A percentile compares a stretch with the other conserved stretches of the same genome.
These are phyloP conservation scores for Scomber colias DNA, from an alignment of 2,113 vertebrate species.

Conservation along the genomic window DNA sequence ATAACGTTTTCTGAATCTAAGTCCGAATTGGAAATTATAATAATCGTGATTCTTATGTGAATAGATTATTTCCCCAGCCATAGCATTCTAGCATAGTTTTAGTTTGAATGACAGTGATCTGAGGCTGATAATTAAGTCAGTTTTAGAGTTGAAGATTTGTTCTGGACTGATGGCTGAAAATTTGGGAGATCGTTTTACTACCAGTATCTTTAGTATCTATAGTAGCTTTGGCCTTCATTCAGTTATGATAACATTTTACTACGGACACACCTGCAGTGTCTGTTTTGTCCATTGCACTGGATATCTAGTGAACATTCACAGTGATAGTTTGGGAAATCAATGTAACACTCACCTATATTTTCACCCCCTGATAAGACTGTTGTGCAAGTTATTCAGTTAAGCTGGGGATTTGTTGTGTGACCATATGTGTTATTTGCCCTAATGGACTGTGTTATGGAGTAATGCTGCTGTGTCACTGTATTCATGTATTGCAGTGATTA, in stretches of 20 bases:
- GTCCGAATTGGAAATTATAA: too few relatives aligned
- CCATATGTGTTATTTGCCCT: constrained; percentile 6
- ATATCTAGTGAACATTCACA: not conserved
- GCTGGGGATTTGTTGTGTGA: constrained; percentile 34
- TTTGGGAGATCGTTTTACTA: too few relatives aligned
- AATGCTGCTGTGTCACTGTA: not conserved
- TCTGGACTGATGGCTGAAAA: too few relatives aligned
- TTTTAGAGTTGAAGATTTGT: too few relatives aligned
- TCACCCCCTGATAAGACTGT: constrained; percentile 29
- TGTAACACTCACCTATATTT: not conserved
- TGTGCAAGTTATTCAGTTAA: constrained; percentile 29
- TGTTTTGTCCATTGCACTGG: not conserved
- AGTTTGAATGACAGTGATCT: not conserved
- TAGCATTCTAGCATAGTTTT: not conserved
- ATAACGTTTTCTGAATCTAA: too few relatives aligned
- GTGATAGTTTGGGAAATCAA: constrained; percentile 16
- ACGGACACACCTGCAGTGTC: not conserved
- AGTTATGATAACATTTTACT: not conserved
- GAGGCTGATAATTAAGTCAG: not conserved
- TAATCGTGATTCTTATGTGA: too few relatives aligned
- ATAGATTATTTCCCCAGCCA: too few relatives aligned
- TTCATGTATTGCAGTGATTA: not conserved
- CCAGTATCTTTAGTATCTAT: too few relatives aligned
- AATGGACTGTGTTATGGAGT: constrained; percentile 1
- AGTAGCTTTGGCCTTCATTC: not conserved